These are phyloP conservation scores for Triplophysa dalaica DNA, from an alignment of 2,113 vertebrate genomes.

Conservation along the genomic window DNA sequence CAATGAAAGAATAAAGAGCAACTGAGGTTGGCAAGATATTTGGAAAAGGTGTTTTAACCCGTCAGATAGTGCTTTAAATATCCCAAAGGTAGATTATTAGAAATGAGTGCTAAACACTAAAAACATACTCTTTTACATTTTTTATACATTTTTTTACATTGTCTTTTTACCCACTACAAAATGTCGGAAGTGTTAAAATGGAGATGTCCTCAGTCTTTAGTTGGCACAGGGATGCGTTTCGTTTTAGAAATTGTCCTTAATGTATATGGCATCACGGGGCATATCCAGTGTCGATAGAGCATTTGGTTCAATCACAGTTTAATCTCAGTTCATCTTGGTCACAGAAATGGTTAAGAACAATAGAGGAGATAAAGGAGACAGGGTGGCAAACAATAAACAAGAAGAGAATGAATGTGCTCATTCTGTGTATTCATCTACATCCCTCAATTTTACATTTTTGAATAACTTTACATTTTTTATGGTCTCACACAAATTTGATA, in stretches of 20 bases:
- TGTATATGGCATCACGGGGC: constrained; percentile 8
- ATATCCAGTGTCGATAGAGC: not conserved
- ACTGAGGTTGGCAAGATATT: constrained; percentile 36
- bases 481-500: not conserved
- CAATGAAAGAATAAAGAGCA: constrained; percentile 48
- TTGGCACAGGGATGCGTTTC: constrained; percentile 38
- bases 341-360: constrained; percentile 17
- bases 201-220: constrained; percentile 39
- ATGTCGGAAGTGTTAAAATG: constrained; percentile 52
- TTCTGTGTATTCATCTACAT: not conserved
- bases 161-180: constrained; percentile 62
- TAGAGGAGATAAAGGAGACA: not conserved
- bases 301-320: constrained; percentile 1
- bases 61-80: constrained; percentile 67
- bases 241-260: constrained; percentile 38
- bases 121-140: constrained; percentile 68
- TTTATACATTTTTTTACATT: constrained; percentile 61
- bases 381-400: constrained; percentile 8
- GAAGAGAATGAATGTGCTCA: constrained; percentile 24
- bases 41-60: constrained; percentile 29
- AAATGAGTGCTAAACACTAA: constrained; percentile 63
- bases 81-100: constrained; percentile 61
- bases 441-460: not conserved
- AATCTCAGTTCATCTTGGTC: constrained; percentile 5
- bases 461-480: not conserved